These are phyloP conservation scores for Nannobrachium achirus DNA, from an alignment of 2,113 vertebrate genomes.

Conservation along the genomic window DNA sequence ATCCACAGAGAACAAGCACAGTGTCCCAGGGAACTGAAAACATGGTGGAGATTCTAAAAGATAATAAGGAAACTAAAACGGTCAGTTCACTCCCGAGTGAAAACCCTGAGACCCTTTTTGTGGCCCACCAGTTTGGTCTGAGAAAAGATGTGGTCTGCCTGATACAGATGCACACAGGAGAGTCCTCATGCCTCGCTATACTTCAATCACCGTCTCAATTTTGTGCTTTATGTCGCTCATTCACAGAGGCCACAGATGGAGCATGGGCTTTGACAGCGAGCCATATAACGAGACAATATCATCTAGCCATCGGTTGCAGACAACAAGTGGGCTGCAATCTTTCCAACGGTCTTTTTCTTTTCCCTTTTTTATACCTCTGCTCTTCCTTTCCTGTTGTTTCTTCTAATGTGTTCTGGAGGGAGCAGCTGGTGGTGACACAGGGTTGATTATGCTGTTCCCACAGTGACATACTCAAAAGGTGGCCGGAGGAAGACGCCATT, in stretches of 20 bases:
- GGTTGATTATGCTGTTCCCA: constrained; percentile 78
- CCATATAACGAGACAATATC: constrained; percentile 65
- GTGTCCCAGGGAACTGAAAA: too few relatives aligned
- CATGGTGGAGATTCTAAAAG: too few relatives aligned
- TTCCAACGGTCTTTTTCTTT: constrained; percentile 55
- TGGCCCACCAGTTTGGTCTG: constrained; percentile 5
- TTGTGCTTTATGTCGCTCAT: constrained; percentile 41
- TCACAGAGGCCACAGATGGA: constrained; percentile 61
- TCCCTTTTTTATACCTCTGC: not conserved
- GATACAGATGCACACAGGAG: constrained; percentile 18
- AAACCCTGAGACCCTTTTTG: not conserved
- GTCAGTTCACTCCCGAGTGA: constrained; percentile 5
- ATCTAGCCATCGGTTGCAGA: constrained; percentile 51
- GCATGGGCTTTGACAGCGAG: constrained; percentile 44
- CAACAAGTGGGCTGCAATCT: constrained; percentile 50
- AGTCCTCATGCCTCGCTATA: constrained; percentile 14
- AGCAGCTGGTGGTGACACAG: constrained; percentile 83
- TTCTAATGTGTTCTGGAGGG: constrained; percentile 69
- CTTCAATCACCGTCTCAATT: constrained; percentile 43
- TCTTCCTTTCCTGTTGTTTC: constrained; percentile 63
- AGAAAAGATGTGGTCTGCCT: not conserved
- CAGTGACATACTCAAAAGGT: constrained; percentile 73
- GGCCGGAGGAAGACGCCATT: constrained; percentile 58
- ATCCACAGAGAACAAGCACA: constrained; percentile 3
- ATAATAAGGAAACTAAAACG: not conserved